Evolutionary conservation across 2,113 vertebrate species (phyloP), one percentile per base, ranked within the genome.

Genomic region (Myanophis thanlyinensis): DNA sequence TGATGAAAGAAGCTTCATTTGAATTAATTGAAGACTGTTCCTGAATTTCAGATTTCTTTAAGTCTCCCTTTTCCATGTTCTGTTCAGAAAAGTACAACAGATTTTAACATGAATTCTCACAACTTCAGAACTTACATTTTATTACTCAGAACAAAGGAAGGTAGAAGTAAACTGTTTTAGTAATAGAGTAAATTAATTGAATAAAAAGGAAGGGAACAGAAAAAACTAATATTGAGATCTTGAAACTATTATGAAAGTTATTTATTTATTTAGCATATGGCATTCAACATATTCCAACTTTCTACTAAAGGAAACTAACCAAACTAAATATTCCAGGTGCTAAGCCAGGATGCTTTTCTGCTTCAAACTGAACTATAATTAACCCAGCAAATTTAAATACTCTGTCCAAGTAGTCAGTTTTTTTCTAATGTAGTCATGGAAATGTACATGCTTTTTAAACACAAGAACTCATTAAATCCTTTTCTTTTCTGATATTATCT

Each of bases 1-100:
- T 11, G 93, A 91, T 95, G 47, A 97, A 95, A 46, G 97, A 94
- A 85, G 97, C 97, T 94, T 97, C 97, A 90, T 97, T 97, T 40
- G 95, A 90, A 95, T 95, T 93, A 93, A 52, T 85, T 35, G 97
- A 91, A 80, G 96, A 54, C 90, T 98, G 97, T 90, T 95, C 94
- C 92, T 96, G 96, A 91, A 10, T 94, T 94, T 97, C 97, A 91
- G 96, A 92, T 27, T 92, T 94, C 90, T 62, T 97, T 93, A 96
- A 73, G 91, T 97, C 96, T 56, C 96, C 95, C 44, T 88, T 84
- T 91, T 97, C 96, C 85, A 94, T 92, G 85, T 93, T 92, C 96
- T 98, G 98, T 89, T 94, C 91, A 92, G 94, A 95, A 91, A 96
- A 35, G 22, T 9, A 86, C 91, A 4, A 85, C 46, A 94, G 11